Conservation (phyloP, 2,888 invertebrate species). For the Onchidella celtica region DNA sequence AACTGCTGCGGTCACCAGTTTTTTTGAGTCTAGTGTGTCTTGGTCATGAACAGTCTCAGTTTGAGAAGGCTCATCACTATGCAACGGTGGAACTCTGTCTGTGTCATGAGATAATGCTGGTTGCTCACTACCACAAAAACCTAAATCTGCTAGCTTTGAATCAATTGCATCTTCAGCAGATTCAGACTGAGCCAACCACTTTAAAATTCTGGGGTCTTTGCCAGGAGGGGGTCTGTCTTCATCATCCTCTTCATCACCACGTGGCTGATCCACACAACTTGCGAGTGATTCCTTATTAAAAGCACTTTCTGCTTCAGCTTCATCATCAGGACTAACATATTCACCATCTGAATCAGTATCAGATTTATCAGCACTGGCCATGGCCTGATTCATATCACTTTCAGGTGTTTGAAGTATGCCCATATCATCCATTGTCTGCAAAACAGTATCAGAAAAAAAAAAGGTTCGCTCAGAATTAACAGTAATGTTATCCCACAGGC, state of each 20-base stretch:
- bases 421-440: constrained; percentile 68
- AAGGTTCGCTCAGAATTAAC: too few relatives aligned
- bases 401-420: constrained; percentile 59
- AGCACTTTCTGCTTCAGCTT: constrained; percentile 61
- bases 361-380: too few relatives aligned
- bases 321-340: constrained; percentile 77
- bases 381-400: constrained; percentile 15
- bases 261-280: too few relatives aligned
- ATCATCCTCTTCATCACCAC: too few relatives aligned
- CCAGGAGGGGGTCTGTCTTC: constrained; percentile 28
- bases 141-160: neutral
- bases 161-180: constrained; percentile 8
- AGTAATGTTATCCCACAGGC: too few relatives aligned
- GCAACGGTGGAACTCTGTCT: neutral
- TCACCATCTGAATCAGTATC: constrained; percentile 59
- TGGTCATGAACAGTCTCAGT: neutral
- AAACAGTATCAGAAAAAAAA: neutral
- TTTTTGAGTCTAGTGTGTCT: neutral
- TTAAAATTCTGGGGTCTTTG: constrained; percentile 45
- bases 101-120: neutral
- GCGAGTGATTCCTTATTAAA: constrained; percentile 61
- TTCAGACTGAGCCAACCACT: constrained; percentile 38
- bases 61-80: neutral
- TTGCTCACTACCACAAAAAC: neutral
- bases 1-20: neutral